A percentile compares a stretch with the other conserved stretches of the same genome.
Conservation (phyloP, 92 coral and sea anemone genomes). For the Scolanthus callimorphus region DNA sequence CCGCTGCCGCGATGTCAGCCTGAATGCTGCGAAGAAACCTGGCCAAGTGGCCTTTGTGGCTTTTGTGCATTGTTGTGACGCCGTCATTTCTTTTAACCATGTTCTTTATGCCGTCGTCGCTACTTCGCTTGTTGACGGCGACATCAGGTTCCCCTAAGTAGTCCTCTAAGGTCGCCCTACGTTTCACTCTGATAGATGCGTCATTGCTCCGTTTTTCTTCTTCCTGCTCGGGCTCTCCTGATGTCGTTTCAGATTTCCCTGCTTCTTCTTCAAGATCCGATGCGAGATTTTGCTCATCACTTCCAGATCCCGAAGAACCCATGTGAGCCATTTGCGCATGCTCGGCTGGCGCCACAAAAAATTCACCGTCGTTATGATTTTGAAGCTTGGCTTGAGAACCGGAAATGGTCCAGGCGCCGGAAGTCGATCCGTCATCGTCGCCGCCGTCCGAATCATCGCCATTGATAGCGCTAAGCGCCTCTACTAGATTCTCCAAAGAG, state of each 20-base stretch:
- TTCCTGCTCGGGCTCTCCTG: too few species aligned
- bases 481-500: constrained; percentile 55
- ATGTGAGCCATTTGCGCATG: too few species aligned
- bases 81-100: constrained; percentile 5
- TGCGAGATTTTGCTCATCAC: constrained; percentile 3
- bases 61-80: too few species aligned
- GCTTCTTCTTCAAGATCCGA: constrained; percentile 26
- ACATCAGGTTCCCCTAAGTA: constrained; percentile 1
- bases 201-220: too few species aligned
- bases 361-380: constrained; percentile 2
- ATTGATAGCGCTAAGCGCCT: constrained; percentile 47
- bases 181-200: neutral
- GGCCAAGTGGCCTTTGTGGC: constrained; percentile 2
- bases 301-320: constrained; percentile 13
- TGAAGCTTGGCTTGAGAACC: constrained; percentile 10
- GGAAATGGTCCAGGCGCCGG: constrained; percentile 41
- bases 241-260: neutral
- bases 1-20: neutral
- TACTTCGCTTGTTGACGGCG: neutral
- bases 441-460: constrained; percentile 2
- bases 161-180: neutral
- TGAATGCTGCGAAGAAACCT: constrained; percentile 14
- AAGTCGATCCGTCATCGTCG: constrained; percentile 23
- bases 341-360: constrained; percentile 11
- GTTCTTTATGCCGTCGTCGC: constrained; percentile 2